Base-by-base conservation (phyloP, 1,140 invertebrate genomes). In the Heliconius nattereri region DNA sequence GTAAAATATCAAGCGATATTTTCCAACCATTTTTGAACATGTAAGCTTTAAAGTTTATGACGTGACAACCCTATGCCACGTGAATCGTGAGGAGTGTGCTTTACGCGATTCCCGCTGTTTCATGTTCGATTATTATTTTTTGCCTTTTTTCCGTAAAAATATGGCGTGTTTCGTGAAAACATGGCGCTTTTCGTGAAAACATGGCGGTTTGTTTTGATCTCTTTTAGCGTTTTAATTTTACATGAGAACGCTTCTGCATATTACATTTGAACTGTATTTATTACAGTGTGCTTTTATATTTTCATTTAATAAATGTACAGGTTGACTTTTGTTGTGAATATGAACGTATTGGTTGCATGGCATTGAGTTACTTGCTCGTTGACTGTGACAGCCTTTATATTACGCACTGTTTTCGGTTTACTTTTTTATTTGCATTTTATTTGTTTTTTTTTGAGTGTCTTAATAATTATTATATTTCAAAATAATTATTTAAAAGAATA, bases 161-260 rank as follows among this genome's bases (percentile, higher is more conserved):
- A 66, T 66, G 60, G 40, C 52, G 74, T 54, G 71, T 80, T 80
- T 77, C 75, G 66, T 71, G 60, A 66, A 66, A 66, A 66, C 60
- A 66, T 66, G 60, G 57, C 70, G 74, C 57, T 71, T 80, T 80
- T 77, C 71, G 66, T 75, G 45, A 73, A 77, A 76, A 73, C 45
- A 73, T 71, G 70, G 49, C 71, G 75, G 79, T 40, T 77, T 66
- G 52, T 79, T 79, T 71, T 79, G 75, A 80, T 80, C 75, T 76
- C 70, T 73, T 80, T 80, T 80, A 32, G 52, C 74, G 16, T 80
- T 80, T 77, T 77, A 73, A 80, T 77, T 80, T 77, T 66, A 80
- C 79, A 80, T 70, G 75, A 45, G 52, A 80, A 76, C 79, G 78
- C 73, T 80, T 80, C 54, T 32, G 71, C 11, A 29, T 76, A 72